phyloP scores from a whole-genome alignment of 2,797 vertebrate genomes.

The Sitta carolinensis region DNA sequence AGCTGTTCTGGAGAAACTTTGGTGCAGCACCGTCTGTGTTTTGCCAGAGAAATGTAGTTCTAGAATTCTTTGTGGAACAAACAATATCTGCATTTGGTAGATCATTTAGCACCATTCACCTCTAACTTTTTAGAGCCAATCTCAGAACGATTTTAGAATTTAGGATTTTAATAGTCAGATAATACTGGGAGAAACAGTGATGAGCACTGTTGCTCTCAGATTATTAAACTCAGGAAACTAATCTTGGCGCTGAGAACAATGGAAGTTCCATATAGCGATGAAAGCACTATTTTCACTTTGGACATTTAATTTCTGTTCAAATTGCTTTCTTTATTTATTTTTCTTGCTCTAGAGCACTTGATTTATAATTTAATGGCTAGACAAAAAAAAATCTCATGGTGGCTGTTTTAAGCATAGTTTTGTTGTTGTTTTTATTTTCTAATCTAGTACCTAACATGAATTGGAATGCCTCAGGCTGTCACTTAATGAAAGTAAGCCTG shows the following conservation, averaged over 20 bases:
- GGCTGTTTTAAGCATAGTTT: background rate
- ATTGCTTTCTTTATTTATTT: background rate
- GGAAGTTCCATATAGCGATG: background rate
- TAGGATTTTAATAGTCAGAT: background rate
- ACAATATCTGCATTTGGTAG: background rate
- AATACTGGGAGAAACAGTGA: background rate
- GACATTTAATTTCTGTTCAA: background rate
- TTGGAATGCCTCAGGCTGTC: background rate
- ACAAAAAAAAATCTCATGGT: background rate
- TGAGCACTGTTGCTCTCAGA: background rate
- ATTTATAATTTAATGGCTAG: background rate
- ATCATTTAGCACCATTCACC: background rate
- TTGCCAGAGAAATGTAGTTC: background rate
- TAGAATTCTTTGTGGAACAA: background rate
- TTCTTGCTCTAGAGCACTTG: background rate
- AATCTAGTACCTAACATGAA: background rate
- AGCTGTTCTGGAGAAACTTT: background rate
- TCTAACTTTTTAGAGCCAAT: background rate
- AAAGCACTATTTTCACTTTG: background rate
- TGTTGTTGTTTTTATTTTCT: background rate
- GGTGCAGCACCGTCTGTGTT: rapidly evolving
- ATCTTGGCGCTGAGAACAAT: background rate
- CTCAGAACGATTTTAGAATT: background rate
- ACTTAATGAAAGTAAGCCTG: background rate
- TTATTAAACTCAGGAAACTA: background rate